Evolutionary conservation across 2,797 vertebrate genomes (phyloP), one percentile per base, ranked within the genome.

Genomic region (Eurystomus glaucurus): DNA sequence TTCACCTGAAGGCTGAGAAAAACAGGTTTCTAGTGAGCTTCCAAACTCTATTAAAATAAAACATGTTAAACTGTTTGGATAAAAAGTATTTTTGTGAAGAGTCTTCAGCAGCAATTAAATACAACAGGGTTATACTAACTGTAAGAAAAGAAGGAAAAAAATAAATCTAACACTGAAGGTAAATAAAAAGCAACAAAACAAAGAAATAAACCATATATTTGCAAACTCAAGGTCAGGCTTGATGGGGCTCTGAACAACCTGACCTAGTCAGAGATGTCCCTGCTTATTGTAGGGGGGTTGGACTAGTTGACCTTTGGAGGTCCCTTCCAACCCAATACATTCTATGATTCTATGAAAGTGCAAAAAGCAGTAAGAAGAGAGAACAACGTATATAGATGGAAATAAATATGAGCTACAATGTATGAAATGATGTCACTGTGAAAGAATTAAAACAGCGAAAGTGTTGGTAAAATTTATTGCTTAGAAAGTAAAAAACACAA

Each of bases 391-490:
- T 10, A 48, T 20, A 55, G 20, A 28, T 2, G 29, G 35, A 64
- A 86, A 52, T 22, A 74, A 80, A 62, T 11, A 75, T 1, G 12
- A 77, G 14, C 12, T 17, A 21, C 5, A 10, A 41, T 31, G 4
- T 12, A 66, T 12, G 35, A 93, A 78, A 77, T 18, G 4, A 21
- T 15, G 4, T 9, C 1, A 9, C 2, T 43, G 9, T 70, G 39
- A 70, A 89, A 89, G 19, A 91, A 43, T 33, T n/a, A 35, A 64
- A 57, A 48, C 1, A 33, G 29, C 31, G 64, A 35, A 70, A 50
- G 15, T 6, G 2, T 20, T 31, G 16, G 3, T 15, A 39, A 48
- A 68, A 75, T 18, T 43, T n/a, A 26, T 4, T 0, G 0, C 11
- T 77, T 29, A 54, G 54, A 61, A 70, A 33, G 3, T 16, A 29